A percentile compares a stretch with the other conserved stretches of the same genome.
Conservation (phyloP, 2,797 vertebrate genomes). For the Rhynchotus rufescens region DNA sequence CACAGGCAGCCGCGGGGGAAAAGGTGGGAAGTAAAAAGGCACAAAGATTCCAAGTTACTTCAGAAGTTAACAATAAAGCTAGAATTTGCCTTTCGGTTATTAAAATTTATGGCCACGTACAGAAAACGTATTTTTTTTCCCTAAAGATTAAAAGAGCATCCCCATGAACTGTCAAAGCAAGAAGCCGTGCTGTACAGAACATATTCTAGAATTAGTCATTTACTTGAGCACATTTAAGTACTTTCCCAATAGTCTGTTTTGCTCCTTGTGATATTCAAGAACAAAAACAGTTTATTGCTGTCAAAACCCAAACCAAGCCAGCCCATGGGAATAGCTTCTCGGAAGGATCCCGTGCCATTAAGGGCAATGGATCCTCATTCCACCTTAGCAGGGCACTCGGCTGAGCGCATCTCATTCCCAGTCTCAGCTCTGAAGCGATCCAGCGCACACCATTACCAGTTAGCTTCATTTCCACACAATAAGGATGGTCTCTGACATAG, state of each 20-base stretch:
- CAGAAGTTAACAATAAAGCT: neutral
- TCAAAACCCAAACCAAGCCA: neutral
- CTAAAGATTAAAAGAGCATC: neutral
- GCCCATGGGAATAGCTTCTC: neutral
- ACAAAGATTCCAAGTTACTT: neutral
- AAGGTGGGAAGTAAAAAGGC: neutral
- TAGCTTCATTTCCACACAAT: neutral
- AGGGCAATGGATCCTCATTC: neutral
- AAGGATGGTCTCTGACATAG: rapidly evolving
- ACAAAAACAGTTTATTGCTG: neutral
- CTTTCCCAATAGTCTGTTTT: neutral
- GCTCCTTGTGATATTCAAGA: neutral
- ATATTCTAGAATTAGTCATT: neutral
- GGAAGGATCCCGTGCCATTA: neutral
- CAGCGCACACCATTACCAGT: neutral
- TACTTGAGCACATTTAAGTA: neutral
- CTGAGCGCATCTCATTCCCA: neutral
- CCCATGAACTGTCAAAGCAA: neutral
- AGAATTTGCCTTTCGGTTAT: neutral
- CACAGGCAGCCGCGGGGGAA: neutral
- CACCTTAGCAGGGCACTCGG: neutral
- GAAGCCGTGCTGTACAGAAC: neutral
- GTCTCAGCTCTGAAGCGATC: neutral
- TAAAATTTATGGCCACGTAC: neutral
- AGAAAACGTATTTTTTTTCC: neutral